phyloP scores from a whole-genome alignment of 2,888 invertebrate species.

The Suillia variegata region DNA sequence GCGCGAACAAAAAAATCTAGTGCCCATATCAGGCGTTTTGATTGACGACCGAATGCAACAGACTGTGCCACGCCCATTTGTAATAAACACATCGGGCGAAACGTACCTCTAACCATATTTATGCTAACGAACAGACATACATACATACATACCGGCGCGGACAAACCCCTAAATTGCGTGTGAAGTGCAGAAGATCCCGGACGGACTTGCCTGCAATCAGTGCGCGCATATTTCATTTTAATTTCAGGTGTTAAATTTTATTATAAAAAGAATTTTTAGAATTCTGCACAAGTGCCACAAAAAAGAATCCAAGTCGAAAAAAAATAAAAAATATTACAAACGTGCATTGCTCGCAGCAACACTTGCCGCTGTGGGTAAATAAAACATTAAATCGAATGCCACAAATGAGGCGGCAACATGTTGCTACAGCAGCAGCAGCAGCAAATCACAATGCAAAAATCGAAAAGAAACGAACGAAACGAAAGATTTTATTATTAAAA shows the following conservation, averaged over 20 bases:
- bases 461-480: neutral
- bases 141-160: too few species aligned
- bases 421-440: too few species aligned
- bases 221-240: neutral
- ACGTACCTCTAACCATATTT: too few species aligned
- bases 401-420: too few species aligned
- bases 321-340: too few species aligned
- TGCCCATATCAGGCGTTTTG: neutral
- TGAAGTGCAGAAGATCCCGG: too few species aligned
- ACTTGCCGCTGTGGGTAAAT: neutral
- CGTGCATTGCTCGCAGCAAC: neutral
- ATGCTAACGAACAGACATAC: too few species aligned
- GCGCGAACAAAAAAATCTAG: neutral
- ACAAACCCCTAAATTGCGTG: too few species aligned
- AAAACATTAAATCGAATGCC: neutral
- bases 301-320: too few species aligned
- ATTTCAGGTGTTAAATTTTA: neutral
- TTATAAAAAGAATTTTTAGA: neutral
- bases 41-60: neutral
- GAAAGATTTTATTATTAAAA: neutral
- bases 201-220: neutral
- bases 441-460: neutral
- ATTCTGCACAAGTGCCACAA: too few species aligned
- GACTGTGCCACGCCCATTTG: neutral
- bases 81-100: conserved; percentile 1